A percentile compares a stretch with the other conserved stretches of the same genome.
Conservation (phyloP, 2,113 vertebrate species). For the Stercorarius parasiticus region DNA sequence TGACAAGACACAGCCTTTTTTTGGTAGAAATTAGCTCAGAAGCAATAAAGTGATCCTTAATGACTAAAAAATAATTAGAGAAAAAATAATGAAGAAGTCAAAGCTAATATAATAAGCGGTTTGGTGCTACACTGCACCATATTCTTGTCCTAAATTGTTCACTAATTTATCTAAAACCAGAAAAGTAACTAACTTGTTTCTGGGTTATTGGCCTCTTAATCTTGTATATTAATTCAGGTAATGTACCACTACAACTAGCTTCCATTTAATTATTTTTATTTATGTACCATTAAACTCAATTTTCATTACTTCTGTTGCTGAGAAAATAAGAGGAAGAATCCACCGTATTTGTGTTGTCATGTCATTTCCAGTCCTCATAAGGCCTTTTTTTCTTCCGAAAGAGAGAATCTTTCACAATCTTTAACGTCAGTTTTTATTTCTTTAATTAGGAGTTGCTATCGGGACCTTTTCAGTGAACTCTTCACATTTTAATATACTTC, state of each 20-base stretch:
- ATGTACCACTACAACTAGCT: constrained; percentile 45
- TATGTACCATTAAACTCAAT: constrained; percentile 71
- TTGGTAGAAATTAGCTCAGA: not conserved
- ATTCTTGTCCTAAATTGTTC: not conserved
- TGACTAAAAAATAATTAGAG: not conserved
- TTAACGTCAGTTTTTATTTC: constrained; percentile 66
- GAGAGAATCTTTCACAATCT: constrained; percentile 35
- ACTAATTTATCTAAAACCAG: constrained; percentile 51
- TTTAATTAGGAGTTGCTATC: constrained; percentile 74
- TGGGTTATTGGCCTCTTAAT: constrained; percentile 69
- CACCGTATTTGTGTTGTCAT: constrained; percentile 9
- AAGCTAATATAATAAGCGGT: not conserved
- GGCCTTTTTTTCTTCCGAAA: constrained; percentile 26
- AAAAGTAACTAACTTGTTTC: constrained; percentile 62
- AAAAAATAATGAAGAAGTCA: constrained; percentile 15
- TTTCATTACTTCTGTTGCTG: constrained; percentile 53
- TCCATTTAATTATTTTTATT: constrained; percentile 76
- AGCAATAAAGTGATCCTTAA: not conserved
- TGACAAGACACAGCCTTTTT: not conserved
- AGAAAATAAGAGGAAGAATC: constrained; percentile 17
- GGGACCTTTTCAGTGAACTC: constrained; percentile 68
- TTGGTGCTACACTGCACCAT: not conserved
- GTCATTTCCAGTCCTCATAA: constrained; percentile 62
- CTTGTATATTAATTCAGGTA: constrained; percentile 71
- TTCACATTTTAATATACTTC: constrained; percentile 66